Base-by-base conservation (phyloP, 2,113 vertebrate species). In the Regulus satrapa region DNA sequence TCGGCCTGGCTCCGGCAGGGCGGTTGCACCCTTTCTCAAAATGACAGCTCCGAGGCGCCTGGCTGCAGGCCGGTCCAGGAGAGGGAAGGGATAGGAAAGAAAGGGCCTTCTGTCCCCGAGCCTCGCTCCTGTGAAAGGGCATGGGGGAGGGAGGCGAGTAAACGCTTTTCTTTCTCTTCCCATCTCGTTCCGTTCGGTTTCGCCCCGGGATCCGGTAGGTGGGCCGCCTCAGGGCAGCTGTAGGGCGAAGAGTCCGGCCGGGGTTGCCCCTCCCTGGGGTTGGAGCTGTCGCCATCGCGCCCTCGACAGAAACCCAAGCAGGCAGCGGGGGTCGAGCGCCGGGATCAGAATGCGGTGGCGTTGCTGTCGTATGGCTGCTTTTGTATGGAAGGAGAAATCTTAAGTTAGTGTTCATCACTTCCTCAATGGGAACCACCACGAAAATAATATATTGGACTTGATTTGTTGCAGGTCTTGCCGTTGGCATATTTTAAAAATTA, bases 381-480 rank as follows among this genome's bases (percentile, higher is more conserved):
- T 16, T 63, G 24, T 31, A 40, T 4, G 79, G 7, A 20, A 43
- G 25, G n/a, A 24, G 75, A 12, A 23, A 5, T 3, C 46, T 25
- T 29, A 21, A 8, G 1, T 8, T 21, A 58, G 4, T 36, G 40
- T 19, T n/a, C 9, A 9, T 18, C 56, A 1, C 23, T 46, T 55
- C 49, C 49, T 29, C 21, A 3, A 1, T 7, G 51, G 5, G 3
- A 32, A 41, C 68, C 64, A 3, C 28, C 45, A 1, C 8, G 5
- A 12, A 10, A 77, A 52, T 16, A 8, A 17, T 11, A 3, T 0
- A 4, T 32, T 2, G 9, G 31, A 23, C 18, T 66, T 40, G 10
- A 10, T 85, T 61, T n/a, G 69, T 10, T 38, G 80, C 36, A 2
- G 29, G 28, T 79, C 16, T 5, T 52, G 23, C 25, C 36, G 8